Base-by-base conservation (phyloP, 2,797 vertebrate genomes). In the Rachycentron canadum region DNA sequence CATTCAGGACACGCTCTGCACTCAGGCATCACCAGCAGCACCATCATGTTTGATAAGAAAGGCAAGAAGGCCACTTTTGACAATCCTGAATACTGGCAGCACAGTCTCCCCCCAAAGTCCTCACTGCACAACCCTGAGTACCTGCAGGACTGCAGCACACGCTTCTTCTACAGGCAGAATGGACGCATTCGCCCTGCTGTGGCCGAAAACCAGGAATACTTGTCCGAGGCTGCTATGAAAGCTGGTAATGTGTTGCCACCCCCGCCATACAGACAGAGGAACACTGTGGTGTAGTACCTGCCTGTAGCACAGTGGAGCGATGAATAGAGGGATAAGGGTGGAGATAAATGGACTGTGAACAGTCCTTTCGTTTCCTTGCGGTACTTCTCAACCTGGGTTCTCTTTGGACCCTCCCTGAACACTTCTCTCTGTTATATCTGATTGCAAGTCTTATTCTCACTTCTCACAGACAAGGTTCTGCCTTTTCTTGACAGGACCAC, bases 51-150 rank as follows among this genome's bases (percentile, higher is more conserved):
- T 41, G 95, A 96, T 87, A 95, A 98, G 91, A 99, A 97, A 93
- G 93, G 96, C 93, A 98, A 96, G 95, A 99, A 98, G 92, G 93
- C 94, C 78, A 95, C 96, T 50, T 99, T 99, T 91, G 98, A 99
- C 95, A 99, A 99, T 96, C 98, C 98, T 16, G 98, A 99, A 90
- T 99, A 99, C 94, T 99, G 98, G 98, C 98, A 99, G 90, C 98
- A 99, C 95, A 99, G 98, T 92, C 96, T 99, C 90, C 98, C 98
- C 21, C 97, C 97, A 0, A 96, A 98, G 85, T 96, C 96, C 93
- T 96, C 95, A 65, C 93, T 99, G 60, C 97, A 97, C 91, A 97
- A 97, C 91, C 97, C 97, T 0, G 98, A 99, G 94, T 99, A 97
- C 95, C 96, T 99, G 94, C 98, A 99, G 94, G 98, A 99, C 94